Percentiles rank a stretch among this genome's conserved stretches.
Conservation (phyloP, 2,113 vertebrate genomes). For the Sakesphorus luctuosus region DNA sequence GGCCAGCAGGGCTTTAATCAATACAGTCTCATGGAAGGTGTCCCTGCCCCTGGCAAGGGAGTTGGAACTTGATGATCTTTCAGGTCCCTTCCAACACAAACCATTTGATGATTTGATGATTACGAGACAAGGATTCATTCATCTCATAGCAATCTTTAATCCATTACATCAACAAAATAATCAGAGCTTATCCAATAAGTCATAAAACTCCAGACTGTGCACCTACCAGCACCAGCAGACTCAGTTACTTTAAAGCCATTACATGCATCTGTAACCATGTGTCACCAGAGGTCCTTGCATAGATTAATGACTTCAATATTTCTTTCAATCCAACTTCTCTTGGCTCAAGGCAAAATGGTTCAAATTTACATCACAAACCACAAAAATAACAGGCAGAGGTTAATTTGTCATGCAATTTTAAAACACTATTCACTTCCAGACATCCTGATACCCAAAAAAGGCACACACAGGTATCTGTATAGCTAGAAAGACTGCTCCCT, state of each 20-base stretch:
- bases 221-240: neutral
- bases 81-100: neutral
- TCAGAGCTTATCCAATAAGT: neutral
- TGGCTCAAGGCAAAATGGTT: neutral
- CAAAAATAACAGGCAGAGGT: neutral
- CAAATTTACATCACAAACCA: neutral
- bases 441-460: neutral
- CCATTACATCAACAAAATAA: neutral
- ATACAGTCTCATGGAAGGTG: neutral
- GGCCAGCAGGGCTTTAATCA: neutral
- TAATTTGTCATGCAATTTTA: neutral
- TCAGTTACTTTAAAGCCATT: neutral
- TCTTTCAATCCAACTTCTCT: neutral
- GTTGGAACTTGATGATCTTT: neutral
- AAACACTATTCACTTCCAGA: neutral
- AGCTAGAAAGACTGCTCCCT: neutral
- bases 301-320: neutral
- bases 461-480: neutral
- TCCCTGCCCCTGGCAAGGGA: neutral
- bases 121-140: neutral
- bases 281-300: neutral
- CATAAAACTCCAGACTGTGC: neutral
- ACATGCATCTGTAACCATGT: neutral
- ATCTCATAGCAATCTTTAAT: neutral
- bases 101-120: fast-evolving